Base-by-base conservation (phyloP, 2,113 vertebrate species). In the Vanacampus margaritifer region DNA sequence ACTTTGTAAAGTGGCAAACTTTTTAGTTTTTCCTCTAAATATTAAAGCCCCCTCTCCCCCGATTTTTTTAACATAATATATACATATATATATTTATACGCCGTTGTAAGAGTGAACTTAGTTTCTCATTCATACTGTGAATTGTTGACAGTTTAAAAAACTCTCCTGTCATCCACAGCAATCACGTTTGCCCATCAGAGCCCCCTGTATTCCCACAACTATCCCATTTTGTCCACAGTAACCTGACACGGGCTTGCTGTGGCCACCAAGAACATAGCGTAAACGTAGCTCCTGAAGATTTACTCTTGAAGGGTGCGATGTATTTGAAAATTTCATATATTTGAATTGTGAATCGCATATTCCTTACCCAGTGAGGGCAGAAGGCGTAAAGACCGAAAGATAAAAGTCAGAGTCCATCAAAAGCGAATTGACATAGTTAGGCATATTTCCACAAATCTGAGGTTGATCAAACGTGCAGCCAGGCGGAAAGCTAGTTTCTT, bases 361-460 rank as follows among this genome's bases (percentile, higher is more conserved):
- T 41, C 23, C 37, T 43, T 5, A 14, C 39, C 6, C 60, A 43
- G 36, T 23, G n/a, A 19, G 21, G 39, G 60, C n/a, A n/a, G 35
- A 36, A 59, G 32, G 21, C 26, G 5, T 57, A 57, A 17, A 32
- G 13, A 32, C 13, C n/a, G 6, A 43, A 26, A 62, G 39, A 62
- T 62, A 62, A 62, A 43, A 43, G 23, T 62, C 37, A 16, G 23
- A 43, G 7, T n/a, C 39, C 13, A 43, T 62, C 60, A 62, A 43
- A 62, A 24, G n/a, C 21, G 17, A 58, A 39, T 39, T 39, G 58
- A 13, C 8, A n/a, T 39, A 39, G 36, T 61, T 23, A 5, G 12
- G n/a, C 37, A 24, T 39, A 62, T 43, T 62, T 41, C 60, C 60
- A 62, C 60, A 24, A 62, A 62, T 41, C 37, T 26, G 60, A 62